These are phyloP conservation scores for Pheosia tremula DNA, from an alignment of 2,888 invertebrate species.

Conservation along the genomic window DNA sequence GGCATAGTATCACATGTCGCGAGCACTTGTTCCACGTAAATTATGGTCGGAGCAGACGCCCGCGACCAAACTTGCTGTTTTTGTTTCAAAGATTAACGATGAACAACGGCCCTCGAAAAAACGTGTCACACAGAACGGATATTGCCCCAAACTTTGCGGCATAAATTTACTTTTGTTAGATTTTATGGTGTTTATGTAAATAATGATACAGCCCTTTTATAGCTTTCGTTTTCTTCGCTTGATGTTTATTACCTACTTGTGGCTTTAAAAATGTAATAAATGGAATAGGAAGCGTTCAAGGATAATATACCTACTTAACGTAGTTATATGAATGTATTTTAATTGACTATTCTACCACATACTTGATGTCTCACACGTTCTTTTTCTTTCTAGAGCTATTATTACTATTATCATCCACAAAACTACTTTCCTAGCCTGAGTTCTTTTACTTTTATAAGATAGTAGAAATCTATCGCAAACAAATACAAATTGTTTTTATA, in stretches of 20 bases:
- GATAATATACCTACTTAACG: not conserved
- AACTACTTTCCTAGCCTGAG: no score
- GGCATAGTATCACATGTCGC: slow-evolving; percentile 56
- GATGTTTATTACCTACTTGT: slow-evolving; percentile 45
- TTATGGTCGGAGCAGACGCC: slow-evolving; percentile 74
- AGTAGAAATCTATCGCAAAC: no score
- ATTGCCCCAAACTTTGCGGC: slow-evolving; percentile 73
- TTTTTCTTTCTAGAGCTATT: no score
- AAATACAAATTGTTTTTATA: no score
- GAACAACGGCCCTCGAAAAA: slow-evolving; percentile 79
- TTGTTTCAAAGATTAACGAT: slow-evolving; percentile 83
- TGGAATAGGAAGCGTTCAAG: not conserved
- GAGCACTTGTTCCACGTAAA: slow-evolving; percentile 74
- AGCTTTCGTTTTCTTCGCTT: slow-evolving; percentile 44
- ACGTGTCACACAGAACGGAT: slow-evolving; percentile 78
- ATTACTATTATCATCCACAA: no score
- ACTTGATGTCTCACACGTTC: no score
- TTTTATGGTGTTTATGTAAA: slow-evolving; percentile 70
- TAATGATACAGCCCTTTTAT: slow-evolving; percentile 66
- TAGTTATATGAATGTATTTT: no score
- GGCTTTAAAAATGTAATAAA: slow-evolving; percentile 36
- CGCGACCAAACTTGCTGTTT: slow-evolving; percentile 75
- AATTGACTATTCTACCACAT: no score
- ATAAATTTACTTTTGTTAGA: slow-evolving; percentile 73
- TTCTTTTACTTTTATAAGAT: no score